Base-by-base conservation (phyloP, 2,888 invertebrate species). In the Agrilus biguttatus region DNA sequence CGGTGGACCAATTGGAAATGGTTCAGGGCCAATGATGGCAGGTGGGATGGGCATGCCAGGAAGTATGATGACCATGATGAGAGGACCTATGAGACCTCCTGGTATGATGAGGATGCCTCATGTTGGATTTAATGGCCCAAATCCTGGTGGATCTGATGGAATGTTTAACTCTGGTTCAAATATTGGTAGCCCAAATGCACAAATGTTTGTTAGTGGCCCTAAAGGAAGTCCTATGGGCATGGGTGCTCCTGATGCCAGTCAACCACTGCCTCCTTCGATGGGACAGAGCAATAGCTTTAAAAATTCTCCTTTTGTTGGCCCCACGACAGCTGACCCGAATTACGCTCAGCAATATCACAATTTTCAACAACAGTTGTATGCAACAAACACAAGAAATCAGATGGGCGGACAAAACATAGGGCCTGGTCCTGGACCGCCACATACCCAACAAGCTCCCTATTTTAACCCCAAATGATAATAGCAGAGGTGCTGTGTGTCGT, bases 331-430 rank as follows among this genome's bases (percentile, higher is more conserved):
- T 38, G 91, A 92, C 68, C 86, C 91, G 12, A 88, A 87, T 63
- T 92, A 92, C 70, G 91, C 90, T 59, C 89, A 89, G 66, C 91
- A 91, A 73, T 92, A 86, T 71, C 91, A 91, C 68, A 88, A 91
- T 69, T 92, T 92, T 73, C 92, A 92, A 63, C 92, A 92, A 65
- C 91, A 91, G 67, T 69, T 92, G 53, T 92, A 92, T 67, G 91
- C 92, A 48, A 92, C 91, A 39, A 79, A 80, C 51, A 82, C 83
- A 35, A 72, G 83, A 52, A 77, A 75, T 61, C 76, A 77, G 54
- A 67, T 68, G 61, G 66, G 65, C 45, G 65, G 63, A 44, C 65
- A 62, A 50, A 55, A 59, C 32, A 66, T 65, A 61, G 65, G 65
- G 6, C 63, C 63, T 28, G 71, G 70, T 39, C 70, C 71, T 21